Evolutionary conservation across 1,140 invertebrate species (phyloP), one percentile per base, ranked within the genome.

Genomic region (Nephotettix cincticeps): DNA sequence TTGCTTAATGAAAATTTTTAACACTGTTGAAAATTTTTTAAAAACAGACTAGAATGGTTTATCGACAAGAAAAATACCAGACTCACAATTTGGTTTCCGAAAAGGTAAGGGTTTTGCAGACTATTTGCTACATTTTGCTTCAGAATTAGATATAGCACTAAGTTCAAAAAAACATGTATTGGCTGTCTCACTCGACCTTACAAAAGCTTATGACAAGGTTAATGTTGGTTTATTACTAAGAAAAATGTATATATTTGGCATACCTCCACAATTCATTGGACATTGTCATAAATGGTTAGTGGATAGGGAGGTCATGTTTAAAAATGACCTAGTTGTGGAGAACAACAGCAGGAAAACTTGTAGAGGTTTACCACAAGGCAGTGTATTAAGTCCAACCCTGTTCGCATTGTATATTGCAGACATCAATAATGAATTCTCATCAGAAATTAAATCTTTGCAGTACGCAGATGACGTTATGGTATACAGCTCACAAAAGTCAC

Each of bases 81-180:
- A 63, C 11, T 25, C 58, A 28, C 58, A 63, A 19, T 63, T 28
- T 63, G 23, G 28, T 63, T 63, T 63, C 58, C 3, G 58, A 23
- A 9, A 63, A 19, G 27, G 27, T 9, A 2, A 4, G 4, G 58
- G 58, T 3, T 63, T 11, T 63, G 28, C 11, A 17, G 58, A 63
- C 58, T 45, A 67, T 23, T 23, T 45, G n/a, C n/a, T 43, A 30
- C 2, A 11, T 9, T 23, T 45, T 4, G 25, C 19, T 6, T 17
- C 64, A 36, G 28, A 67, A 14, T 11, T n/a, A 13, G 3, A 45
- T n/a, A n/a, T 67, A 4, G 47, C 47, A 9, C 17, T 51, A n/a
- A 51, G 6, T 4, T 51, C 3, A 11, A 51, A 51, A 11, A n/a
- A 51, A 51, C 6, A 6, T 19, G n/a, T 51, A 9, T 4, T 23